These are phyloP conservation scores for Poecilobothrus nobilitatus DNA, from an alignment of 2,888 invertebrate genomes.

Conservation along the genomic window DNA sequence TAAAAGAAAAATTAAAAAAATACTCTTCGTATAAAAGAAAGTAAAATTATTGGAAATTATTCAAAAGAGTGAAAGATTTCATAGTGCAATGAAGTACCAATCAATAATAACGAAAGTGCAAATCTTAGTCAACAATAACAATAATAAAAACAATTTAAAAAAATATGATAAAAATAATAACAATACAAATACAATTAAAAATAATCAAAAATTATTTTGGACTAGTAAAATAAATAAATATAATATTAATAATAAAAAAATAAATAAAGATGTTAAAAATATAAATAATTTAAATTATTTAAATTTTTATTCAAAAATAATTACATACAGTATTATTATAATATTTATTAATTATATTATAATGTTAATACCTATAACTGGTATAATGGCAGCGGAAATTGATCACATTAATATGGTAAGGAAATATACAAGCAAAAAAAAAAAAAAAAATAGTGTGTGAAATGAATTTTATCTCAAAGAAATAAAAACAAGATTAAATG, in stretches of 20 bases:
- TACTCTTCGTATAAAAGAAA: constrained; percentile 6
- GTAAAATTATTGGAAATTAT: constrained; percentile 3
- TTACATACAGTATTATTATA: constrained; percentile 1
- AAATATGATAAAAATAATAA: too few species aligned
- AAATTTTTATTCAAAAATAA: not conserved
- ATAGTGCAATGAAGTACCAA: constrained; percentile 6
- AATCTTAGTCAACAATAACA: not conserved
- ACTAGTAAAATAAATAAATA: too few species aligned
- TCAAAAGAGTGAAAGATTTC: constrained; percentile 3
- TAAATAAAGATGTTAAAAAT: not conserved
- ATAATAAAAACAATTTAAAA: too few species aligned
- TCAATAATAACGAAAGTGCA: constrained; percentile 1
- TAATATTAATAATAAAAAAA: not conserved
- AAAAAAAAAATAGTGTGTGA: too few species aligned
- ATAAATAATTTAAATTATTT: not conserved
- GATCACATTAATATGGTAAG: constrained; percentile 1
- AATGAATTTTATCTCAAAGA: too few species aligned
- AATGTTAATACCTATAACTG: not conserved
- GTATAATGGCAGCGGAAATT: constrained; percentile 3
- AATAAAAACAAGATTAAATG: too few species aligned
- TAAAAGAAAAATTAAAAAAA: not conserved
- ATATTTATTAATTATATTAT: not conserved
- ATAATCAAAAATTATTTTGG: too few species aligned
- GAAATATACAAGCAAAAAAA: not conserved
- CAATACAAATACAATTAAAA: too few species aligned